A percentile compares a stretch with the other conserved stretches of the same genome.
Evolutionary conservation across 1,140 invertebrate genomes (phyloP).

Genomic region (Aphaenogaster ashmeadi): DNA sequence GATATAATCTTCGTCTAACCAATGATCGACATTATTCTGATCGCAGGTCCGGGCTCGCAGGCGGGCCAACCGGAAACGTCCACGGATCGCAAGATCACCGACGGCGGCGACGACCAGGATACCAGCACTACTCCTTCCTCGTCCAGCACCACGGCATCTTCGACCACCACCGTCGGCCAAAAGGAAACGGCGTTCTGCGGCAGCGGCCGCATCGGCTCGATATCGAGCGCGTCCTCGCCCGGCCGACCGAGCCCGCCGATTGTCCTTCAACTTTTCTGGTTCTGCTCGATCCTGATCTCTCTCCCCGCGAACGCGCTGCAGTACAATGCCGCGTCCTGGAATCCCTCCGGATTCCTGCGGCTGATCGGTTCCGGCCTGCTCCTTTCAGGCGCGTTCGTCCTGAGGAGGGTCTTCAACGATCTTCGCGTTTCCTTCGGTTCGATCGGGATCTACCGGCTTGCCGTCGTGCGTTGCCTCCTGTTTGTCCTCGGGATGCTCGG

Average conservation of each 20-base stretch:
- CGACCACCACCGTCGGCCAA: constrained; percentile 23
- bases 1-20: neutral
- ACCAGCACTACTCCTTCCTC: constrained; percentile 20
- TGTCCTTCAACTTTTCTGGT: constrained; percentile 56
- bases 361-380: neutral
- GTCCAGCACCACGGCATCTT: constrained; percentile 18
- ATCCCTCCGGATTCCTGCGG: neutral
- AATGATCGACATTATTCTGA: constrained; percentile 10
- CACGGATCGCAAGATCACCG: constrained; percentile 12
- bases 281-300: constrained; percentile 56
- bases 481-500: constrained; percentile 48
- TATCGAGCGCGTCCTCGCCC: constrained; percentile 67
- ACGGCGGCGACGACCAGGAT: constrained; percentile 2
- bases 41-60: constrained; percentile 43
- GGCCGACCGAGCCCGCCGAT: constrained; percentile 32
- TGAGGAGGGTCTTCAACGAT: neutral
- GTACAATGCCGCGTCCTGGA: constrained; percentile 34
- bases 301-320: constrained; percentile 31
- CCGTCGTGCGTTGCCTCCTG: constrained; percentile 30
- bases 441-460: constrained; percentile 67
- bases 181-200: constrained; percentile 77
- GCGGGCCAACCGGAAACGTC: constrained; percentile 37
- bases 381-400: neutral
- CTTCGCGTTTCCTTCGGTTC: constrained; percentile 69
- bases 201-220: constrained; percentile 76